Conservation (phyloP, 2,888 invertebrate species). For the Xestia ashworthii region DNA sequence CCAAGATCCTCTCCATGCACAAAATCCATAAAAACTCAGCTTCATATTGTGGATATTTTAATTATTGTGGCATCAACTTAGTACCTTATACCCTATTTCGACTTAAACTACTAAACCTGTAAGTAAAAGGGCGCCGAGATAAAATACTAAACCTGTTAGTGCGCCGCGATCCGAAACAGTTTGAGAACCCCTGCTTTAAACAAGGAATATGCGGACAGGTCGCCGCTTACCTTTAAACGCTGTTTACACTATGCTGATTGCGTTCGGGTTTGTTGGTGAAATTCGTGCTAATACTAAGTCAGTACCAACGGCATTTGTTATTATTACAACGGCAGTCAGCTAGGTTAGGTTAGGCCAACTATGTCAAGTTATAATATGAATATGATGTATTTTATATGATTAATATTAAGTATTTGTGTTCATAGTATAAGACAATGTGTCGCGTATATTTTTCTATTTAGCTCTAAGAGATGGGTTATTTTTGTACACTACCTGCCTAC, state of each 20-base stretch:
- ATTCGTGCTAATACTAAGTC: neutral
- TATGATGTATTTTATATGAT: conserved; percentile 11
- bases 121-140: too few relatives aligned
- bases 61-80: too few relatives aligned
- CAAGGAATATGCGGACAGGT: too few relatives aligned
- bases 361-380: neutral
- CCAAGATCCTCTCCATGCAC: too few relatives aligned
- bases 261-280: neutral
- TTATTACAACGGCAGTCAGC: neutral
- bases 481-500: conserved; percentile 57
- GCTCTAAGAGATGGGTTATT: conserved; percentile 64
- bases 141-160: too few relatives aligned
- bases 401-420: conserved; percentile 43
- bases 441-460: conserved; percentile 64
- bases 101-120: too few relatives aligned
- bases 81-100: too few relatives aligned
- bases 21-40: too few relatives aligned
- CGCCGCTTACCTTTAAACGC: neutral
- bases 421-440: conserved; percentile 55
- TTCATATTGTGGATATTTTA: too few relatives aligned
- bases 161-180: too few relatives aligned
- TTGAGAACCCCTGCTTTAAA: too few relatives aligned
- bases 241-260: neutral
- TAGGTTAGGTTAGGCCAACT: neutral
- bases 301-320: neutral